These are phyloP conservation scores for Musca vetustissima DNA, from an alignment of 1,140 invertebrate species.

Conservation along the genomic window DNA sequence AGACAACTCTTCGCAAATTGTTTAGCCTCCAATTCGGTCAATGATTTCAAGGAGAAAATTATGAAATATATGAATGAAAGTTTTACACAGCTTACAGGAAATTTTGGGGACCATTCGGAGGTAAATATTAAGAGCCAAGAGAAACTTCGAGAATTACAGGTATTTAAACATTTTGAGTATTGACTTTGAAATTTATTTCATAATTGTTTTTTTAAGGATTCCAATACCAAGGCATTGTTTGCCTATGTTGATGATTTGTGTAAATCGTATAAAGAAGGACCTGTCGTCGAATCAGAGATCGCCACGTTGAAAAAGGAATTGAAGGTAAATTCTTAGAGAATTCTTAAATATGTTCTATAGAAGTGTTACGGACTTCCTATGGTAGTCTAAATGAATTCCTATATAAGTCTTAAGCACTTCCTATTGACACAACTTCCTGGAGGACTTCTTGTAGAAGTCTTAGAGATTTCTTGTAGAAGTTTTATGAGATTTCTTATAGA, in stretches of 20 bases:
- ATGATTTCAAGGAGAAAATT: conserved; percentile 32
- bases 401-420: too few relatives aligned
- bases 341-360: too few relatives aligned
- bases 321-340: conserved; percentile 5
- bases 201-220: background rate
- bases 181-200: conserved; percentile 7
- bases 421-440: too few relatives aligned
- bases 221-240: conserved; percentile 20
- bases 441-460: too few relatives aligned
- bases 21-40: conserved; percentile 29
- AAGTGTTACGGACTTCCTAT: too few relatives aligned
- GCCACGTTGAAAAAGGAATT: conserved; percentile 12
- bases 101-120: background rate
- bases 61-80: background rate
- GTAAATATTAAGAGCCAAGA: too few relatives aligned
- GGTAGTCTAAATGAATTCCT: too few relatives aligned
- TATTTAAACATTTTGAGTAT: background rate
- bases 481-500: too few relatives aligned
- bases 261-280: background rate
- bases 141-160: background rate
- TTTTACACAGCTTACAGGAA: background rate
- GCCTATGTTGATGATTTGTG: conserved; percentile 5
- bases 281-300: conserved; percentile 11
- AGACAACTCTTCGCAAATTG: too few relatives aligned
- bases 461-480: too few relatives aligned